Conservation (phyloP, 2,888 invertebrate genomes). For the Ypsolopha sequella region DNA sequence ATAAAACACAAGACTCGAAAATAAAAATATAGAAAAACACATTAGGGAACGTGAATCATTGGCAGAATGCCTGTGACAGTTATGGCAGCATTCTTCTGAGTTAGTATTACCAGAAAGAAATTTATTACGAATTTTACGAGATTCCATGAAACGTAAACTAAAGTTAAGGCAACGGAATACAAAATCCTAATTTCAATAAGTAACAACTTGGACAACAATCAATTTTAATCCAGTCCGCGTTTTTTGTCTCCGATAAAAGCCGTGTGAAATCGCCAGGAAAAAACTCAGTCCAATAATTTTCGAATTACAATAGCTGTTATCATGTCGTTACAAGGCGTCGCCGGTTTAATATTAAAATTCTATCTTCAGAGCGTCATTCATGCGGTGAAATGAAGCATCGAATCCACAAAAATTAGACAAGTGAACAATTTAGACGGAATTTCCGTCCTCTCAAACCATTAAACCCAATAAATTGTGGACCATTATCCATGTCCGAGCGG, state of each 20-base stretch:
- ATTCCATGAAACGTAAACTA: too few species aligned
- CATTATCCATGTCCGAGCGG: constrained; percentile 58
- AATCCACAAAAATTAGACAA: constrained; percentile 59
- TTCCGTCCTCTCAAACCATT: constrained; percentile 53
- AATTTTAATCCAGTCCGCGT: too few species aligned
- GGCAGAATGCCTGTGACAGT: constrained; percentile 60
- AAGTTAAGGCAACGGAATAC: too few species aligned
- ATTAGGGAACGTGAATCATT: constrained; percentile 57
- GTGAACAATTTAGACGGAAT: constrained; percentile 53
- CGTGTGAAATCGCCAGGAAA: neutral
- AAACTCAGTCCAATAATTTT: neutral
- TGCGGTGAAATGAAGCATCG: constrained; percentile 43
- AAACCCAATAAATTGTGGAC: constrained; percentile 63
- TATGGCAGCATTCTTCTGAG: constrained; percentile 54
- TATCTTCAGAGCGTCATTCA: constrained; percentile 23
- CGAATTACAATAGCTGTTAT: neutral
- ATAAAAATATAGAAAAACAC: constrained; percentile 29
- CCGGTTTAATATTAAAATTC: constrained; percentile 17
- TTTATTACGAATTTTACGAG: constrained; percentile 45
- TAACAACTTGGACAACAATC: too few species aligned
- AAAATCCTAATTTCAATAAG: too few species aligned
- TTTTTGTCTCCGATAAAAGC: too few species aligned
- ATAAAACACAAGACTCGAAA: too few species aligned
- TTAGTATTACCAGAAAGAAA: constrained; percentile 58
- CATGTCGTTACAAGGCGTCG: constrained; percentile 17